Evolutionary conservation across 2,113 vertebrate species (phyloP), one percentile per base, ranked within the genome.

Genomic region (Diadophis punctatus): DNA sequence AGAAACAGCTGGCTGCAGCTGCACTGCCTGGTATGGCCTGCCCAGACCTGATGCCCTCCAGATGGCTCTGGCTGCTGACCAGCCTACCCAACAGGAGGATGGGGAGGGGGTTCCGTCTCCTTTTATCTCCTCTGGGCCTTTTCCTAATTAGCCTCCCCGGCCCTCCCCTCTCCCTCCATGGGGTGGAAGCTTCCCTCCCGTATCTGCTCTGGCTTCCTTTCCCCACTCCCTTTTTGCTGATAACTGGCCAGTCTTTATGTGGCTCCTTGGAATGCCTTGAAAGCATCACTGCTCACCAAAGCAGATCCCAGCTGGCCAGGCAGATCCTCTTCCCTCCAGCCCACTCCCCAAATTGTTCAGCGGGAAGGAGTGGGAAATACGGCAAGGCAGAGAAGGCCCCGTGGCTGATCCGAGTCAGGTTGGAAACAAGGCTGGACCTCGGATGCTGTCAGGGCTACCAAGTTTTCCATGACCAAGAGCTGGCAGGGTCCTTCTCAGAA

Each of bases 371-470:
- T 20, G 92, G 68, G 91, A 86, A 95, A 95, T 93, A 51, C 89
- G 86, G 52, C 68, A 93, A 87, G 88, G 9, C 46, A 91, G 87
- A 93, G 94, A 93, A 87, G 20, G 92, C 90, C 58, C 94, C 94
- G 86, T 87, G 93, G 94, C 91, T 94, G 93, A 93, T 94, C 63
- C 94, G 94, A 96, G 92, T 53, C 56, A 92, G 93, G 90, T 86
- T 94, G 92, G 94, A 95, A 52, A 52, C 90, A 91, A 93, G 52
- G 84, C 92, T 95, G 93, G 68, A 94, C 87, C 23, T 86, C 87
- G 90, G 92, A 91, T 94, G 93, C 56, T 90, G 87, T 88, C 87
- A 56, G 91, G 63, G 93, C 91, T 93, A 92, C 90, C 49, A 14
- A 22, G 87, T 94, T 95, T 91, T 92, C 93, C 95, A 68, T 91